Percentiles rank a stretch among this genome's conserved stretches.
These are phyloP conservation scores for Acanthisitta chloris DNA, from an alignment of 2,113 vertebrate species.

Conservation along the genomic window DNA sequence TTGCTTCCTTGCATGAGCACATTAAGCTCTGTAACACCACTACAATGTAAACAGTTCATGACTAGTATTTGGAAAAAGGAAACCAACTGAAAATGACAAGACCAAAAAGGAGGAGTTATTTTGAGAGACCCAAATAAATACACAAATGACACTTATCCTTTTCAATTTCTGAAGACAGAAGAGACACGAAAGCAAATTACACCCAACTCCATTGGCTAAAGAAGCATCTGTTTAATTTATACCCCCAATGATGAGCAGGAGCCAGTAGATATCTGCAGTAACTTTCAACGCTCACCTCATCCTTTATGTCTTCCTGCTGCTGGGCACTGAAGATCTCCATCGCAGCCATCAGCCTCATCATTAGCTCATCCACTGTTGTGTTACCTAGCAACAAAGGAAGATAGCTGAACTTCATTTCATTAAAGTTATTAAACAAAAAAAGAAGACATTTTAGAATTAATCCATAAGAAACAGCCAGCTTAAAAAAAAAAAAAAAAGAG, in stretches of 20 bases:
- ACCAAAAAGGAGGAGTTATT: background rate
- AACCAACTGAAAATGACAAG: background rate
- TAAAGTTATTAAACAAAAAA: slow-evolving; percentile 56
- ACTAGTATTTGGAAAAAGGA: background rate
- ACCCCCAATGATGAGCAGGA: background rate
- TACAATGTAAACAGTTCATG: background rate
- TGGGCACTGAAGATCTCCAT: slow-evolving; percentile 98
- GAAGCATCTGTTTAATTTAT: background rate
- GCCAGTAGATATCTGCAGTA: background rate
- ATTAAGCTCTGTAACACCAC: background rate
- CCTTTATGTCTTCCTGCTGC: slow-evolving; percentile 97
- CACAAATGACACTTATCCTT: background rate
- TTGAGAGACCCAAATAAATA: background rate
- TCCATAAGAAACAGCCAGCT: slow-evolving; percentile 43
- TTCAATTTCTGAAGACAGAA: background rate
- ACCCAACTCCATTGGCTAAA: background rate
- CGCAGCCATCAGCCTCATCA: slow-evolving; percentile 99
- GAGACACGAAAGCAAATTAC: background rate
- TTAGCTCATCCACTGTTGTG: slow-evolving; percentile 97
- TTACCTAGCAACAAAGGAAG: slow-evolving; percentile 84
- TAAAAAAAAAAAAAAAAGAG: background rate
- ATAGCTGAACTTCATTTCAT: slow-evolving; percentile 52
- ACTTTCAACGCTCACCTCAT: slow-evolving; percentile 84
- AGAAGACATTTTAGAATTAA: slow-evolving; percentile 59
- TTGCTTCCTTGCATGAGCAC: background rate